Evolutionary conservation across 2,113 vertebrate genomes (phyloP), one percentile per base, ranked within the genome.

Genomic region (Gambusia holbrooki): DNA sequence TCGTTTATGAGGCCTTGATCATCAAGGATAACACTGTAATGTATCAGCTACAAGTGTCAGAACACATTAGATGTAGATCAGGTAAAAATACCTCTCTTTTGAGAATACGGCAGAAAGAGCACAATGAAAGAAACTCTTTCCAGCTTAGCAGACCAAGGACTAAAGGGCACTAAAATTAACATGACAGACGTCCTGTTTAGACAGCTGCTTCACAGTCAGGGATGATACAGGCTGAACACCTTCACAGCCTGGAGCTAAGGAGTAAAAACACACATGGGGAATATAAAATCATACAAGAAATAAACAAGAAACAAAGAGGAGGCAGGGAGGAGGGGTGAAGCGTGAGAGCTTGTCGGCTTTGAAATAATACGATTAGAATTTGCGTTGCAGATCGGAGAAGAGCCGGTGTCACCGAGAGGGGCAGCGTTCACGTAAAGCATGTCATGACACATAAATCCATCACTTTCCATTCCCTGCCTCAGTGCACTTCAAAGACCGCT

Each of bases 161-260:
- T 93, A 95, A 77, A 95, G 93, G 0, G 94, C 95, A 1, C 90
- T 87, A 3, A 95, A 90, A 61, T 95, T 95, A 0, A 95, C 96
- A 91, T 96, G 95, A 13, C 93, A 96, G 76, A 94, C 94, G 77
- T 96, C 93, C 80, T 95, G 95, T 73, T 93, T 93, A 78, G 95
- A 96, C 35, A 96, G 91, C 90, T 95, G 94, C 87, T 95, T 94
- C 81, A 94, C 80, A 0, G 92, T 95, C 86, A 94, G 89, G 0
- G 94, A 95, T 85, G 51, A 10, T 93, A 95, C 4, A 96, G 91
- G 0, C 93, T 96, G 82, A 95, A 94, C 37, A 96, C 95, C 85
- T 95, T 95, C 93, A 95, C 95, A 35, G 94, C 94, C 81, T 94
- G 76, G 65, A 68, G 61, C 62, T 63, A 58, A 66, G 19, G 54